Evolutionary conservation across 2,888 invertebrate genomes (phyloP), one percentile per base, ranked within the genome.

Genomic region (Scaptomyza reducta): DNA sequence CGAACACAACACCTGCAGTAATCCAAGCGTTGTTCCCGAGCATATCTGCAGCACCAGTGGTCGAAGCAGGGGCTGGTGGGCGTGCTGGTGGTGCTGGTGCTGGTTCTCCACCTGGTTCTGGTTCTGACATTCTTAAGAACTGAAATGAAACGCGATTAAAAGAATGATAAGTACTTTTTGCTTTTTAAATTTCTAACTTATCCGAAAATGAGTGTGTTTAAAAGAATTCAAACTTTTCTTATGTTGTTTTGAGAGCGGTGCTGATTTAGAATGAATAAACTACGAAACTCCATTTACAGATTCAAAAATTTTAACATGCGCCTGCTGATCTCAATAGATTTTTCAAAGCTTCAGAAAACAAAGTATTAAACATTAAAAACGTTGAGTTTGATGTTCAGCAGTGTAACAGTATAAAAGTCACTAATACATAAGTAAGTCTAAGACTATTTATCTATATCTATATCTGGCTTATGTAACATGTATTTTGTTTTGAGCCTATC

Each of bases 1-100:
- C 3, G 3, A 65, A 38, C 3, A 77, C 83, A 0, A 58, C 64
- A 3, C 78, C 78, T 0, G 75, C 78, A 1, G 65, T 40, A 1
- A 79, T 3, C 72, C 66, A 81, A 3, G 46, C 46, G 2, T 64
- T 67, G 22, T 7, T 6, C 1, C 57, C 31, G 0, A 70, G 1
- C 1, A 58, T 2, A 0, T 22, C 49, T 0, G 68, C 79, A 1
- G 68, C 78, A 0, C 57, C 11, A 0, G 70, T 79, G 1, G 77
- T 70, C 0, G 79, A 50, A 0, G 11, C 9, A 0, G 16, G 4
- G 0, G 35, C 10, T 0, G 42, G 22, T n/a, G 35, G 46, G 0
- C 13, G 5, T 2, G 31, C 1, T 33, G 5, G 4, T 13, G 57
- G 16, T 0, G 57, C n/a, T 1, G 67, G 25, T 2, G 27, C 10